Base-by-base conservation (phyloP, 2,797 vertebrate species). In the Arrhamphus sclerolepis region DNA sequence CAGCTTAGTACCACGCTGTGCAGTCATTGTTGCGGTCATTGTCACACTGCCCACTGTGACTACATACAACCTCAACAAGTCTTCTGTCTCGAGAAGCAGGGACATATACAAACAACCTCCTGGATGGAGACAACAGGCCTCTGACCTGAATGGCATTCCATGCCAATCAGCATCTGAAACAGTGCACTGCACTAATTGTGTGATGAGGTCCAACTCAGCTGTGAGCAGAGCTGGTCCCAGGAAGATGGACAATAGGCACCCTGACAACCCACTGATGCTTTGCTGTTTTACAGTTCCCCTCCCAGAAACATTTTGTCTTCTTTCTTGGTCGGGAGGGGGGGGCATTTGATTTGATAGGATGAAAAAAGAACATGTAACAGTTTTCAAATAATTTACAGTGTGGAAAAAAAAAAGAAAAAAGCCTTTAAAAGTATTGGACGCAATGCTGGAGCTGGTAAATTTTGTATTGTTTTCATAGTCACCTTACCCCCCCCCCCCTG, bases 101-200 rank as follows among this genome's bases (percentile, higher is more conserved):
- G 50, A 62, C 47, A 56, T 73, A 64, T 82, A 61, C 68, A 74
- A 80, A 75, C 63, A 64, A 6, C 66, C 60, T 52, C 55, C 42
- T 52, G 46, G 50, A 60, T 10, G 44, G 57, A 54, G 52, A 72
- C 59, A 66, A 44, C 59, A 46, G 62, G 61, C 28, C 50, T 69
- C 26, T 73, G 70, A 80, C 73, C 79, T 9, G 8, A 19, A 66
- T 20, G 26, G 20, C 72, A 80, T 81, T 78, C 73, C 62, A 55
- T 51, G 62, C 62, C 69, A 57, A 46, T 70, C 78, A 76, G 44
- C 47, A 14, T 83, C 70, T 75, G 61, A 64, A 70, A 77, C 66
- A 54, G 60, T 72, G 74, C 29, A 44, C 75, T 66, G 63, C 0
- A 4, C 59, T 83, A 84, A 85, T 77, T 81, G 66, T 78, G 63